Evolutionary conservation across 2,113 vertebrate species (phyloP).

Genomic region (Struthio camelus): DNA sequence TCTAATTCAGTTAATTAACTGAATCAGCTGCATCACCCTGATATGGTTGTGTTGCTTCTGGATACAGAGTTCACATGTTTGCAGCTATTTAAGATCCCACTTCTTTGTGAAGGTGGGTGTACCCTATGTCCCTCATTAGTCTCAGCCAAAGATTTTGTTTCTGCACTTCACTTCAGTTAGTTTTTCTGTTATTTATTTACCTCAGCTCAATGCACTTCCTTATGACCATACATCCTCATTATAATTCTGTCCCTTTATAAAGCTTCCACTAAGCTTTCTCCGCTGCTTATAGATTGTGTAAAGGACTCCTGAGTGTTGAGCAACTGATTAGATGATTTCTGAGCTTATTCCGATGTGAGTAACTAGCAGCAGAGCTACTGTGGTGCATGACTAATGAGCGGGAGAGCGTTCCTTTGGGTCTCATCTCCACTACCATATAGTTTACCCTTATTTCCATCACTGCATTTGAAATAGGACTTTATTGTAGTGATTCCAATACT

Average conservation of each 20-base stretch:
- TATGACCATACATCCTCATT: slow-evolving; percentile 10
- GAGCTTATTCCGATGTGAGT: neutral
- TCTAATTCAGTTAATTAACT: slow-evolving; percentile 22
- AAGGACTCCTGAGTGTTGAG: slow-evolving; percentile 10
- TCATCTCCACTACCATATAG: slow-evolving; percentile 6
- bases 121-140: neutral
- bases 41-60: neutral
- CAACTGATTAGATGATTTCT: neutral
- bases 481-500: neutral
- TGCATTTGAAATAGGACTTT: neutral
- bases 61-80: neutral
- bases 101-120: neutral
- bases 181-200: slow-evolving; percentile 36
- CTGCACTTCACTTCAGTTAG: neutral
- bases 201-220: neutral
- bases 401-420: neutral
- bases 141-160: slow-evolving; percentile 6
- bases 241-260: slow-evolving; percentile 1
- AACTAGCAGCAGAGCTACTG: neutral
- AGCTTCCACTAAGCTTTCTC: neutral
- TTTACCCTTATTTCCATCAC: neutral
- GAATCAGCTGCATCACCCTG: neutral
- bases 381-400: neutral
- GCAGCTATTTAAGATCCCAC: neutral
- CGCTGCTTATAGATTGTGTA: neutral